A percentile compares a stretch with the other conserved stretches of the same genome.
Conservation (phyloP, 2,888 invertebrate species). For the Hipparchia semele region DNA sequence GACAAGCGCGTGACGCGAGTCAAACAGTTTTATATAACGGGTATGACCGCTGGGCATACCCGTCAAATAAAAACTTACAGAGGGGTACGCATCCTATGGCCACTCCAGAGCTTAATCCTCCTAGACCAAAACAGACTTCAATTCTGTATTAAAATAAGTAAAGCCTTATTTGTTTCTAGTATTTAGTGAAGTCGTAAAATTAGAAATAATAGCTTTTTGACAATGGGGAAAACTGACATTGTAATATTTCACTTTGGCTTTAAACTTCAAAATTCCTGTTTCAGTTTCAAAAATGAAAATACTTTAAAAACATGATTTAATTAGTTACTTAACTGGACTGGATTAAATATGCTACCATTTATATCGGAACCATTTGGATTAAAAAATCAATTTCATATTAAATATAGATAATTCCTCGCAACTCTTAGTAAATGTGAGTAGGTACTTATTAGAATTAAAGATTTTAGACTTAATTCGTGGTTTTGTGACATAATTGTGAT, state of each 20-base stretch:
- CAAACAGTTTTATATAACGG: too few relatives aligned
- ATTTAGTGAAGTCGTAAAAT: neutral
- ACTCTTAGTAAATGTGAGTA: neutral
- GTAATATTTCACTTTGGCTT: constrained; percentile 24
- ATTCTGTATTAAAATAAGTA: too few relatives aligned
- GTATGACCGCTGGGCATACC: too few relatives aligned
- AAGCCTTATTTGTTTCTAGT: too few relatives aligned
- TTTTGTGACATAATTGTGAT: too few relatives aligned
- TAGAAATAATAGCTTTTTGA: neutral
- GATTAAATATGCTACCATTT: constrained; percentile 31
- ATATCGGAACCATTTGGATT: constrained; percentile 9
- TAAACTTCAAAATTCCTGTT: constrained; percentile 18
- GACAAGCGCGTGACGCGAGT: too few relatives aligned
- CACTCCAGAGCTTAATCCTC: too few relatives aligned
- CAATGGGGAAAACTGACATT: constrained; percentile 8
- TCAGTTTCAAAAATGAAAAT: neutral
- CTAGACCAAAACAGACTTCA: too few relatives aligned
- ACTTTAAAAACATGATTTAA: neutral
- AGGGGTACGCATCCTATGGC: too few relatives aligned
- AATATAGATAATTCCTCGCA: constrained; percentile 25
- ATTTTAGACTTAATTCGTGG: too few relatives aligned
- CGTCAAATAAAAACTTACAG: too few relatives aligned
- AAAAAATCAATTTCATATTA: constrained; percentile 21
- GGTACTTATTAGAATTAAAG: neutral
- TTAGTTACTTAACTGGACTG: neutral